phyloP scores from a whole-genome alignment of 1,140 invertebrate genomes.

The Bombus sibiricus region DNA sequence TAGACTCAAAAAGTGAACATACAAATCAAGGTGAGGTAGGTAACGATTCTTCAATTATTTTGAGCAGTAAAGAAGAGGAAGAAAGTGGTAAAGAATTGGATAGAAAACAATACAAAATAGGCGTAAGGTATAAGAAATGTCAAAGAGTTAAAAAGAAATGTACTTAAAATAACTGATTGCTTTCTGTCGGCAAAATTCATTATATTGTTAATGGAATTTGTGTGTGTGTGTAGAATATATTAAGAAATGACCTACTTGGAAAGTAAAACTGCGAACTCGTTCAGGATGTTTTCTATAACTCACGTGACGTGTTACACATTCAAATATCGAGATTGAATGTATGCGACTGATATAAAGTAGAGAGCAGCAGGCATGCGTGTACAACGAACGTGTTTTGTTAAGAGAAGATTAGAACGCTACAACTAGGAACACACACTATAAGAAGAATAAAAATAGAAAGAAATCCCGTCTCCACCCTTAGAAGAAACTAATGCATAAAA shows the following conservation, averaged over 20 bases:
- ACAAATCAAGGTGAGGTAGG: too few species aligned
- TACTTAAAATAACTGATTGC: neutral
- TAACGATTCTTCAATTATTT: too few species aligned
- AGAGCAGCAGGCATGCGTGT: conserved; percentile 75
- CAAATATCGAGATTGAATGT: conserved; percentile 42
- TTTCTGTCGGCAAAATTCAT: neutral
- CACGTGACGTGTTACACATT: conserved; percentile 32
- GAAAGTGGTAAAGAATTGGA: neutral
- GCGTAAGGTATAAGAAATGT: too few species aligned
- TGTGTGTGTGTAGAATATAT: neutral
- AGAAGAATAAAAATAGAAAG: conserved; percentile 57
- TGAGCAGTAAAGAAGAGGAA: neutral
- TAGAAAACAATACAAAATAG: neutral
- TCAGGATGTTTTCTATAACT: conserved; percentile 31
- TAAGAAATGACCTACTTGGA: conserved; percentile 21
- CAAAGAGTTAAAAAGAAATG: neutral
- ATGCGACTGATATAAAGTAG: conserved; percentile 49
- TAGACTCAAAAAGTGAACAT: too few species aligned
- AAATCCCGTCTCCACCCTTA: conserved; percentile 12
- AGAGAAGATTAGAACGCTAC: conserved; percentile 69
- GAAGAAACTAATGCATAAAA: neutral
- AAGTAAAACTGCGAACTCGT: conserved; percentile 8
- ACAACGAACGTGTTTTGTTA: conserved; percentile 67
- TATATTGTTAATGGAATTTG: neutral
- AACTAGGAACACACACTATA: conserved; percentile 68